Evolutionary conservation across 2,888 invertebrate species (phyloP).

Genomic region (Stenchaetothrips biformis): DNA sequence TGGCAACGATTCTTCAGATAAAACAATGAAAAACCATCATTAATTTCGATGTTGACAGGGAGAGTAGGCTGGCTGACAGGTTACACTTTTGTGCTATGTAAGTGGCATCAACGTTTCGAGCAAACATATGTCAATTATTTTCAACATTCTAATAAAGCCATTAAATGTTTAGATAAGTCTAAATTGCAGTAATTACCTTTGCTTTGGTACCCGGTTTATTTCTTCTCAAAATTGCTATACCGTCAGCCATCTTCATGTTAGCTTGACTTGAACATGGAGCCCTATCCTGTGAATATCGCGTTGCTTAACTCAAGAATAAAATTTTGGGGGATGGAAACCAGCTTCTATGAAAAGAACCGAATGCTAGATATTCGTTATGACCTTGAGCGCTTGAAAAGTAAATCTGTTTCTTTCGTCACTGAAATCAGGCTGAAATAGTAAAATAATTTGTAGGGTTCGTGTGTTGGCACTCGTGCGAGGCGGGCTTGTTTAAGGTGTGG

Average conservation of each 20-base stretch:
- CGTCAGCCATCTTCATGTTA: constrained; percentile 79
- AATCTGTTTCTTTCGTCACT: not conserved
- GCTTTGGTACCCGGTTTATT: constrained; percentile 89
- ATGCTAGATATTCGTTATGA: not conserved
- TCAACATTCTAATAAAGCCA: too few species aligned
- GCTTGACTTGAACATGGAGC: not conserved
- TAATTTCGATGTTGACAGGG: constrained; percentile 22
- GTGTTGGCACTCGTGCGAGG: too few species aligned
- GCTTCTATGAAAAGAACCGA: not conserved
- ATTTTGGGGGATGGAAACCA: not conserved
- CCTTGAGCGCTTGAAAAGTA: not conserved
- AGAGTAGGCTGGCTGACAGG: constrained; percentile 11
- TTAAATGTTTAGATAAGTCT: too few species aligned
- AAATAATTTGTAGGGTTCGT: not conserved
- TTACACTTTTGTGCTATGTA: constrained; percentile 27
- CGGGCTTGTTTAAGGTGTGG: too few species aligned
- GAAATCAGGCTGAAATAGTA: not conserved
- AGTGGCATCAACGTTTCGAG: too few species aligned
- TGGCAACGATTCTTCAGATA: not conserved
- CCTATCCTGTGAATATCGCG: not conserved
- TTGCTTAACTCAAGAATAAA: not conserved
- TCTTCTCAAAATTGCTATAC: constrained; percentile 69
- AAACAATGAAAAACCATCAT: not conserved
- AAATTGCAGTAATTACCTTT: constrained; percentile 55
- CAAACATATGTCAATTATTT: too few species aligned